Percentiles rank a stretch among this genome's conserved stretches.
Evolutionary conservation across 2,113 vertebrate genomes (phyloP).

Genomic region (Pangasianodon gigas): DNA sequence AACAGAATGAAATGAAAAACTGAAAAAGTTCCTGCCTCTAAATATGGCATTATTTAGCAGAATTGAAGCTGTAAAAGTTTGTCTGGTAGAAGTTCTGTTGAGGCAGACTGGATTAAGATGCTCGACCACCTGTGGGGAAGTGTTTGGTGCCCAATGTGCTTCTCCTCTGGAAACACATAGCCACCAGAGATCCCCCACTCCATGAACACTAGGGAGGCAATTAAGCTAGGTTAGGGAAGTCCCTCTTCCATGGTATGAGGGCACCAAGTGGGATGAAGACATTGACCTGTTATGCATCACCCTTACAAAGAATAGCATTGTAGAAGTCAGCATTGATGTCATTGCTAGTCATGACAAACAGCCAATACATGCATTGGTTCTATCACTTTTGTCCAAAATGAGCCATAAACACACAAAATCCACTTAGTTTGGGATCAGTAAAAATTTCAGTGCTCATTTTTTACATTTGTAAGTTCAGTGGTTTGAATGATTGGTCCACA

Average conservation of each 20-base stretch:
- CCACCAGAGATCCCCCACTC: slow-evolving; percentile 24
- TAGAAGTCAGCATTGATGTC: not conserved
- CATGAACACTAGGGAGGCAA: slow-evolving; percentile 33
- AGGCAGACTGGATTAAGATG: slow-evolving; percentile 30
- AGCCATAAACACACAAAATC: not conserved
- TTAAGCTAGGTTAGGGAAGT: slow-evolving; percentile 8
- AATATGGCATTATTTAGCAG: slow-evolving; percentile 65
- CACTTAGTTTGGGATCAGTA: not conserved
- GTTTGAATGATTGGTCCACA: not conserved
- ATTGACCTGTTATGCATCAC: slow-evolving; percentile 15
- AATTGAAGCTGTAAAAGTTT: slow-evolving; percentile 53
- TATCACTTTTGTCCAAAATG: not conserved
- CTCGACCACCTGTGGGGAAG: slow-evolving; percentile 38
- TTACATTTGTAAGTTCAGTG: not conserved
- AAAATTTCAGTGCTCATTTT: not conserved
- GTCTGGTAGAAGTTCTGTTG: slow-evolving; percentile 32
- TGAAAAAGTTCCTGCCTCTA: slow-evolving; percentile 49
- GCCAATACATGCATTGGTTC: slow-evolving; percentile 1
- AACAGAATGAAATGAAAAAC: slow-evolving; percentile 46
- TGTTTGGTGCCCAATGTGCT: slow-evolving; percentile 34
- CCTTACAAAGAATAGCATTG: slow-evolving; percentile 18
- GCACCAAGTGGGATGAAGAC: not conserved
- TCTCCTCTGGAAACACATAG: slow-evolving; percentile 33
- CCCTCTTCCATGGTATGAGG: slow-evolving; percentile 4
- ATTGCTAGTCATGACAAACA: slow-evolving; percentile 3